These are phyloP conservation scores for Heliangelus exortis DNA, from an alignment of 2,797 vertebrate species.

Conservation along the genomic window DNA sequence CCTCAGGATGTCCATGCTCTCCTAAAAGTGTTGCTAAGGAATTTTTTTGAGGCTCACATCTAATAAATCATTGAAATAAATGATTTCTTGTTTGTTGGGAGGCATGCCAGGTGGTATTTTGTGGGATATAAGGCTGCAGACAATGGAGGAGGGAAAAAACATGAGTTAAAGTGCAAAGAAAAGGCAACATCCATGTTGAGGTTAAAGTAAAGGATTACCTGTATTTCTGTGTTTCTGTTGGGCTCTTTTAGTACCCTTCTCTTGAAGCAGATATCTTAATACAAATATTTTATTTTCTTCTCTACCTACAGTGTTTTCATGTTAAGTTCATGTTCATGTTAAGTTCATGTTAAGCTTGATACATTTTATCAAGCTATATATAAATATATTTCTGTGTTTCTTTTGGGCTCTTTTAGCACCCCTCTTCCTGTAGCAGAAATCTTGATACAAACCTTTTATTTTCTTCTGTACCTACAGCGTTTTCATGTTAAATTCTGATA, in stretches of 20 bases:
- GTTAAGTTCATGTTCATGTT: too few species aligned
- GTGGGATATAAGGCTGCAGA: background rate
- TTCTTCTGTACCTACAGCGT: background rate
- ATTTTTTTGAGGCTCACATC: background rate
- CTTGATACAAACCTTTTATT: background rate
- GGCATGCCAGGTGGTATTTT: background rate
- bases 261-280: too few species aligned
- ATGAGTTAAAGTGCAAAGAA: background rate
- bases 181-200: background rate
- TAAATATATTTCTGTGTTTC: background rate
- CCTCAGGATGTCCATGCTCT: background rate
- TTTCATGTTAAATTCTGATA: background rate
- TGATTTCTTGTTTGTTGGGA: background rate
- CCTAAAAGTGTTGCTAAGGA: background rate
- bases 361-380: too few species aligned
- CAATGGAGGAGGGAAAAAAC: background rate
- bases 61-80: background rate
- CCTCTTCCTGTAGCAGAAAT: background rate
- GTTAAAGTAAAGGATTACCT: background rate
- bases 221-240: too few species aligned
- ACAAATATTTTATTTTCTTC: too few species aligned
- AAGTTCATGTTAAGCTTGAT: too few species aligned
- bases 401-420: background rate
- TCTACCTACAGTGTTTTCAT: too few species aligned
- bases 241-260: too few species aligned